Percentiles rank a stretch among this genome's conserved stretches.
These are phyloP conservation scores for Tachuris rubrigastra DNA, from an alignment of 2,113 vertebrate genomes.

Conservation along the genomic window DNA sequence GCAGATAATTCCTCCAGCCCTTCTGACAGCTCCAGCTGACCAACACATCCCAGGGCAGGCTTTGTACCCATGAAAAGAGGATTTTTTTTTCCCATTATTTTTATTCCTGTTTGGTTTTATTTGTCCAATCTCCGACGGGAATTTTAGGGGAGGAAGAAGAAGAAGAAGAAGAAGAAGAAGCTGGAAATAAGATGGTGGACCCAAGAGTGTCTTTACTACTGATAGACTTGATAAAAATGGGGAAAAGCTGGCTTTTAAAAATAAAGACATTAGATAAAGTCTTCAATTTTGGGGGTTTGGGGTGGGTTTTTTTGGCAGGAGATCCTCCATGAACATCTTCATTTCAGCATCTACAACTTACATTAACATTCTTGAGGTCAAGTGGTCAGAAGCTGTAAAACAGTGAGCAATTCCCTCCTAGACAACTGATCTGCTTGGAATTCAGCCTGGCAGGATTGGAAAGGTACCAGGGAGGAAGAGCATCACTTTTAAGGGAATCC, in stretches of 20 bases:
- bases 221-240: background rate
- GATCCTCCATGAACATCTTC: background rate
- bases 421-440: background rate
- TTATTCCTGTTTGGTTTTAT: background rate
- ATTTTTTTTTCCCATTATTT: background rate
- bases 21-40: constrained; percentile 55
- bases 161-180: background rate
- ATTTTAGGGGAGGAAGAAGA: background rate
- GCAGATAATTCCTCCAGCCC: constrained; percentile 51
- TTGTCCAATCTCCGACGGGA: background rate
- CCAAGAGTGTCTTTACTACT: background rate
- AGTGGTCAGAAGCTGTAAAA: background rate
- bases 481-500: background rate
- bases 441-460: background rate
- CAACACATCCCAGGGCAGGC: background rate
- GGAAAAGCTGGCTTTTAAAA: background rate
- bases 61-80: background rate
- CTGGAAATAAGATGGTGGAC: background rate
- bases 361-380: background rate
- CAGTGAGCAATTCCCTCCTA: background rate
- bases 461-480: background rate
- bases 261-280: background rate
- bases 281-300: background rate
- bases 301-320: background rate
- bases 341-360: background rate